These are phyloP conservation scores for Pachyrhynchus sulphureomaculatus DNA, from an alignment of 1,140 invertebrate genomes.

Conservation along the genomic window DNA sequence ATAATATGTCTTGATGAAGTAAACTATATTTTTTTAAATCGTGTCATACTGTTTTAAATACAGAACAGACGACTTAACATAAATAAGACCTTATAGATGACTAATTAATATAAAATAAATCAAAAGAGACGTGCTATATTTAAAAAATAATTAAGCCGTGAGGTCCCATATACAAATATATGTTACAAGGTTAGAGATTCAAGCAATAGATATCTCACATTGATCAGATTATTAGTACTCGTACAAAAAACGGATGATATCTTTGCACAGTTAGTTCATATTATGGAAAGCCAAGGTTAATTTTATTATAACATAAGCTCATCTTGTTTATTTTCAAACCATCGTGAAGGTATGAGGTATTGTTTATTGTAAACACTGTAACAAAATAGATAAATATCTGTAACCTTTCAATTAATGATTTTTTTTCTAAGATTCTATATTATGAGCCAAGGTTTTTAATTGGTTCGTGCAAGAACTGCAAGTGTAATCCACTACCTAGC, in stretches of 20 bases:
- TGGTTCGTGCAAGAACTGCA: conserved; percentile 17
- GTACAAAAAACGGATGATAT: conserved; percentile 16
- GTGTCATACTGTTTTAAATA: no score
- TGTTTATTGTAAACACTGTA: conserved; percentile 21
- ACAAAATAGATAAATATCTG: conserved; percentile 20
- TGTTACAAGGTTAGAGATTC: conserved; percentile 4
- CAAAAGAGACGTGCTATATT: no score
- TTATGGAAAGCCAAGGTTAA: conserved; percentile 4
- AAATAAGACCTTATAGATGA: no score
- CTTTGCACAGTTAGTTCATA: not conserved
- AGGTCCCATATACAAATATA: conserved; percentile 3
- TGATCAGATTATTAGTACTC: not conserved
- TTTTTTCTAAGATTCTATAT: conserved; percentile 17
- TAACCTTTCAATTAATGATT: conserved; percentile 27
- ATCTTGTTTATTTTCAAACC: conserved; percentile 14
- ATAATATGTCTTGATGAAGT: no score
- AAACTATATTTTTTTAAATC: no score
- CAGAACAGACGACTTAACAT: no score
- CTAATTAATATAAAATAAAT: no score
- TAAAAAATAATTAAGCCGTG: not conserved
- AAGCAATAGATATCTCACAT: not conserved
- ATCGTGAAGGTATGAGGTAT: conserved; percentile 16
- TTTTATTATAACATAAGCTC: not conserved
- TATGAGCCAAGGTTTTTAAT: conserved; percentile 7
- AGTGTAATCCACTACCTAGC: conserved; percentile 21